Evolutionary conservation across 2,113 vertebrate genomes (phyloP).

Genomic region (Perognathus longimembris): DNA sequence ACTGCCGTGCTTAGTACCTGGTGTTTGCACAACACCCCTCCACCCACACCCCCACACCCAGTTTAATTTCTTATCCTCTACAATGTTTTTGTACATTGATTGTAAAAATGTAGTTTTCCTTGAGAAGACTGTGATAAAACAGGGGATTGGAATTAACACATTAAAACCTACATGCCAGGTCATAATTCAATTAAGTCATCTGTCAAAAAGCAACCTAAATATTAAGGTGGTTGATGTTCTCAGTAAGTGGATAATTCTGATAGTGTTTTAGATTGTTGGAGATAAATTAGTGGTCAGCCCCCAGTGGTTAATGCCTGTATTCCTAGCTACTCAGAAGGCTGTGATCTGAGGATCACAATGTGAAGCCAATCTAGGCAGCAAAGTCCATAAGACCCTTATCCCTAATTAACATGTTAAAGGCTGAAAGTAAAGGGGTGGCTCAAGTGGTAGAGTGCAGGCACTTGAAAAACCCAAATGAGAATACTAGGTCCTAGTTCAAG

Average conservation of each 20-base stretch:
- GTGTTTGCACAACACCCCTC: background rate
- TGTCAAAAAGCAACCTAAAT: slow-evolving; percentile 5
- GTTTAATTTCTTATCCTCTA: background rate
- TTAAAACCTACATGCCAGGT: background rate
- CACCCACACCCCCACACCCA: background rate
- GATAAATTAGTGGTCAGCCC: background rate
- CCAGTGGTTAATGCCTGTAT: too few relatives aligned
- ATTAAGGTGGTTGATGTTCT: background rate
- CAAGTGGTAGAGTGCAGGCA: too few relatives aligned
- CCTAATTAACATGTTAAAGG: too few relatives aligned
- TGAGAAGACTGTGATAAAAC: background rate
- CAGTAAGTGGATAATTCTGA: background rate
- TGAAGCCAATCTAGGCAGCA: too few relatives aligned
- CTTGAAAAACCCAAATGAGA: too few relatives aligned
- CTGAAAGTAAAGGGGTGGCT: too few relatives aligned
- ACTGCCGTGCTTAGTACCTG: background rate
- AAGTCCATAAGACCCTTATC: too few relatives aligned
- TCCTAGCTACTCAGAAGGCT: too few relatives aligned
- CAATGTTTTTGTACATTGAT: background rate
- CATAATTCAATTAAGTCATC: background rate
- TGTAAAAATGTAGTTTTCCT: background rate
- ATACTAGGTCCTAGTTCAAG: too few relatives aligned
- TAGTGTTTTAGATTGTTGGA: background rate
- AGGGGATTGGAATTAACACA: background rate
- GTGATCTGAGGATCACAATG: too few relatives aligned